Base-by-base conservation (phyloP, 2,888 invertebrate genomes). In the Sepiola atlantica region DNA sequence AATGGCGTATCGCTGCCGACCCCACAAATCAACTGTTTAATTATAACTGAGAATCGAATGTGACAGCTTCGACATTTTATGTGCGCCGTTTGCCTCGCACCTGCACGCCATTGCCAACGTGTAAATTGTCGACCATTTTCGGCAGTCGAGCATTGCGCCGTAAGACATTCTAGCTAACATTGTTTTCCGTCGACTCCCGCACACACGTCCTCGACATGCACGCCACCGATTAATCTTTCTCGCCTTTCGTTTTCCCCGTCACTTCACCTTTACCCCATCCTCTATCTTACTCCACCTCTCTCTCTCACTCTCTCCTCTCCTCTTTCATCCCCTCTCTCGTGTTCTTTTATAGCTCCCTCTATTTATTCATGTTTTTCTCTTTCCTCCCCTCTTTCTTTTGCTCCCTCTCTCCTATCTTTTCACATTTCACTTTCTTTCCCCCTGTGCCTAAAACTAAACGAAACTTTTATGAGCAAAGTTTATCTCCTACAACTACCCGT, bases 21-120 rank as follows among this genome's bases (percentile, higher is more conserved):
- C n/a, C 16, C 12, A 77, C 77, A 77, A 77, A 77, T 77, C 77
- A 77, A 77, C 16, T 77, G 77, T 77, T 77, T 77, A 77, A 77
- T 77, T 77, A 77, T 77, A 77, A n/a, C 77, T 77, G 32, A 0
- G 77, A 77, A 77, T 77, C n/a, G 77, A 77, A 77, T 77, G 77
- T 77, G 77, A 77, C 77, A 77, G 77, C 1, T n/a, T 16, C 77
- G 77, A 77, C 77, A n/a, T 77, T 77, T 77, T 77, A 77, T 77
- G 77, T 77, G n/a, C 77, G 77, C 77, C n/a, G n/a, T 77, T 77
- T 77, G 12, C n/a, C 77, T 77, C 77, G 77, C 77, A 77, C 77
- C 77, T 77, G 77, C 77, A 77, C 77, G 77, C 77, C 20, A 77
- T n/a, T 12, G 77, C 77, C n/a, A 77, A 77, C 77, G 77, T 77